Evolutionary conservation across 2,797 vertebrate genomes (phyloP).

Genomic region (Melanotaenia pygmaea): DNA sequence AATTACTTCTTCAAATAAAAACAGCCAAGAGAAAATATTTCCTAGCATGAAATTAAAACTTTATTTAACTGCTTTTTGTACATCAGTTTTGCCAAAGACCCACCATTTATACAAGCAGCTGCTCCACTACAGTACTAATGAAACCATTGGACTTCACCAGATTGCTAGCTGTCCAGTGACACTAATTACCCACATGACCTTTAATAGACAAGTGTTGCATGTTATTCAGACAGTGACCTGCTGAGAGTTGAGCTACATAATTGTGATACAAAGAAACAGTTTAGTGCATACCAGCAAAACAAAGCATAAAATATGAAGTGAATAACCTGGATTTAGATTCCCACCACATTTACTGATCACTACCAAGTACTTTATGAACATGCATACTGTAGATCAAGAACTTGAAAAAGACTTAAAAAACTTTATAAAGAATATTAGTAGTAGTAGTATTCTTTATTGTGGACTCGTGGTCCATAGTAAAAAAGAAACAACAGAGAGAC

Average conservation of each 20-base stretch:
- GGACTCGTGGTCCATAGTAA: too few relatives aligned
- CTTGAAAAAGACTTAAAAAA: too few relatives aligned
- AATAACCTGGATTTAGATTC: too few relatives aligned
- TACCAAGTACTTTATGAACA: too few relatives aligned
- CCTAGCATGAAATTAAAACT: too few relatives aligned
- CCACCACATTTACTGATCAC: too few relatives aligned
- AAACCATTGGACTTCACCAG: conserved; percentile 32
- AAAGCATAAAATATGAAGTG: neutral
- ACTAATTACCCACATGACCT: conserved; percentile 19
- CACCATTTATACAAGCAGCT: conserved; percentile 7
- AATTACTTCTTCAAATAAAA: neutral
- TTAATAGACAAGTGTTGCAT: conserved; percentile 12
- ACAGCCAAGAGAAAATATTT: neutral
- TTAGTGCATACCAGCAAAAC: neutral
- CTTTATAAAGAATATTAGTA: too few relatives aligned
- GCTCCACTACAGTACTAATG: conserved; percentile 18
- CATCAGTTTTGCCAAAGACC: neutral
- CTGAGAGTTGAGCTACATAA: neutral
- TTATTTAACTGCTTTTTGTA: neutral
- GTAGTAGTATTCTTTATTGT: too few relatives aligned
- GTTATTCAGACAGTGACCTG: conserved; percentile 1
- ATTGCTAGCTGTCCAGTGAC: conserved; percentile 13
- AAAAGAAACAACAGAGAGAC: too few relatives aligned
- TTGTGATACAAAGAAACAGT: neutral
- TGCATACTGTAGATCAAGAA: too few relatives aligned